Percentiles rank a stretch among this genome's conserved stretches.
phyloP scores from a whole-genome alignment of 2,797 vertebrate genomes.

The Vultur gryphus region DNA sequence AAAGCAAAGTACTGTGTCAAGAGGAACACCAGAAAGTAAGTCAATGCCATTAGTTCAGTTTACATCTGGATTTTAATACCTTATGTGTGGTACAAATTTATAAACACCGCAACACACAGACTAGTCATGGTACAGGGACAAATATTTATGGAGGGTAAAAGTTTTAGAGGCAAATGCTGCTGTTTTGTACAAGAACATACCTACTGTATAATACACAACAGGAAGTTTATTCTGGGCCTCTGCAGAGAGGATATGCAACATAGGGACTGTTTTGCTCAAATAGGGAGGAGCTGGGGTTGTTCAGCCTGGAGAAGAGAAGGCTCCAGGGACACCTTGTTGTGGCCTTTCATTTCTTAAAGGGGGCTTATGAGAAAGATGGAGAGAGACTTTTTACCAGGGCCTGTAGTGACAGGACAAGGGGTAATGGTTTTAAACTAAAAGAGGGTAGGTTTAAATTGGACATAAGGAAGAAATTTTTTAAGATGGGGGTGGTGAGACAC shows the following conservation, averaged over 20 bases:
- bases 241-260: not conserved
- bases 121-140: not conserved
- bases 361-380: not conserved
- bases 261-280: not conserved
- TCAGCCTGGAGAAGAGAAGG: not conserved
- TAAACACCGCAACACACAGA: not conserved
- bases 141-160: not conserved
- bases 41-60: not conserved
- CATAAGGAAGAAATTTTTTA: not conserved
- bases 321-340: not conserved
- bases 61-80: not conserved
- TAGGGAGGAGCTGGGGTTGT: not conserved
- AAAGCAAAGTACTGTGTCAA: not conserved
- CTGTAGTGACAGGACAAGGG: not conserved
- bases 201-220: not conserved
- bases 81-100: not conserved
- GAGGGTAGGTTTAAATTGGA: not conserved
- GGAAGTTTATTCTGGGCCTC: conserved; percentile 1
- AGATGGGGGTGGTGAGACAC: not conserved
- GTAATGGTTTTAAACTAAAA: not conserved
- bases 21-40: not conserved
- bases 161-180: not conserved
- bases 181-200: conserved; percentile 14
- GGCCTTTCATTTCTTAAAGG: not conserved
- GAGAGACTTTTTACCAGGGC: not conserved